A percentile compares a stretch with the other conserved stretches of the same genome.
phyloP scores from a whole-genome alignment of 2,888 invertebrate genomes.

The Amphipoea oculea region DNA sequence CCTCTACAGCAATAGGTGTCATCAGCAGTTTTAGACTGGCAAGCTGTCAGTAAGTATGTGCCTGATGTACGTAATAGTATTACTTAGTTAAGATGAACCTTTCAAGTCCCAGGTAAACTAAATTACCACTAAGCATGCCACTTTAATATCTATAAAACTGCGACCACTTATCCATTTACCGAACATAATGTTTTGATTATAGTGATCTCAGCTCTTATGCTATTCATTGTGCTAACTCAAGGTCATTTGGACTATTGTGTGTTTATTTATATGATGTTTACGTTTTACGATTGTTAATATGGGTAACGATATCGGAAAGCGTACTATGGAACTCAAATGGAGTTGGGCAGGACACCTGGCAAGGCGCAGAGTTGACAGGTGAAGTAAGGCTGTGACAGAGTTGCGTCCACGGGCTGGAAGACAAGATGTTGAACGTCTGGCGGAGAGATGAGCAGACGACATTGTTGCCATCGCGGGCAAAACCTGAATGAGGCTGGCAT shows the following conservation, averaged over 20 bases:
- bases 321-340: no score
- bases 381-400: no score
- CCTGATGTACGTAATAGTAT: not conserved
- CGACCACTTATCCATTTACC: slow-evolving; percentile 29
- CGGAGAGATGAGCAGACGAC: no score
- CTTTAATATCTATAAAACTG: not conserved
- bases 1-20: not conserved
- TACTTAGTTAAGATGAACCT: not conserved
- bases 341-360: no score
- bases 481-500: no score
- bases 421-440: no score
- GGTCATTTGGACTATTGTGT: slow-evolving; percentile 18
- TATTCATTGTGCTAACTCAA: slow-evolving; percentile 9
- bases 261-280: slow-evolving; percentile 8
- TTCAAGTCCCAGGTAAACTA: not conserved
- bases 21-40: not conserved
- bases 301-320: no score
- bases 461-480: no score
- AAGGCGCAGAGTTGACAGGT: no score
- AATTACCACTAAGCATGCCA: not conserved
- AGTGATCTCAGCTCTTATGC: not conserved
- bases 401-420: no score
- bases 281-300: not conserved
- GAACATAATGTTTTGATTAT: not conserved
- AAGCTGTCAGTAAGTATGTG: not conserved